phyloP scores from a whole-genome alignment of 2,888 invertebrate genomes.

The Drosophila recens region DNA sequence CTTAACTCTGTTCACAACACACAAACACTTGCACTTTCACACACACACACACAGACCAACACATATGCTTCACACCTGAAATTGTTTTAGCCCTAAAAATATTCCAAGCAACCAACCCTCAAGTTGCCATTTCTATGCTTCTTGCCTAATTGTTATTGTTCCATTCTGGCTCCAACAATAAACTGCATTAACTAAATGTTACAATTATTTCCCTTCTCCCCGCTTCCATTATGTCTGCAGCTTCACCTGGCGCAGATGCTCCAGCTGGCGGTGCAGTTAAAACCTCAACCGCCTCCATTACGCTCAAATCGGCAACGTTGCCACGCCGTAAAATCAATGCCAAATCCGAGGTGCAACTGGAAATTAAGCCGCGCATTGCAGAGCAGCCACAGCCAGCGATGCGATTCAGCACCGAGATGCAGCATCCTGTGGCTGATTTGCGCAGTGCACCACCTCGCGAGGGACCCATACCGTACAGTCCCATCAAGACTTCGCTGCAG shows the following conservation, averaged over 20 bases:
- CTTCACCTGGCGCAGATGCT: conserved; percentile 75
- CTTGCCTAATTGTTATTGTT: conserved; percentile 42
- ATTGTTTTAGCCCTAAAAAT: conserved; percentile 11
- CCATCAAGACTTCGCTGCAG: conserved; percentile 80
- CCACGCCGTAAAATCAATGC: conserved; percentile 88
- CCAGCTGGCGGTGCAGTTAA: conserved; percentile 83
- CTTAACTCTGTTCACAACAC: conserved; percentile 4
- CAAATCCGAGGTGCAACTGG: conserved; percentile 88
- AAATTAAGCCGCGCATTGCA: conserved; percentile 85
- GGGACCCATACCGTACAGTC: conserved; percentile 83
- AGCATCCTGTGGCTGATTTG: conserved; percentile 86
- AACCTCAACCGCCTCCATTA: conserved; percentile 89
- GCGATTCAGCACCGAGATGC: conserved; percentile 88
- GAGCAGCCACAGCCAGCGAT: conserved; percentile 82
- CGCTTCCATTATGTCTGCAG: conserved; percentile 34
- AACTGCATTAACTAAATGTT: conserved; percentile 10
- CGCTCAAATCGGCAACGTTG: conserved; percentile 89
- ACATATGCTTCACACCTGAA: conserved; percentile 7
- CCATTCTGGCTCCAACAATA: background rate
- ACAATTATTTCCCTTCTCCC: background rate
- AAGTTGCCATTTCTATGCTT: conserved; percentile 31
- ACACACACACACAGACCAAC: conserved; percentile 9
- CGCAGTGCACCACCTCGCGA: conserved; percentile 85
- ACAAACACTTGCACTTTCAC: background rate
- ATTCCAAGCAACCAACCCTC: conserved; percentile 16